These are phyloP conservation scores for Drosophila merina DNA, from an alignment of 2,888 invertebrate genomes.

Conservation along the genomic window DNA sequence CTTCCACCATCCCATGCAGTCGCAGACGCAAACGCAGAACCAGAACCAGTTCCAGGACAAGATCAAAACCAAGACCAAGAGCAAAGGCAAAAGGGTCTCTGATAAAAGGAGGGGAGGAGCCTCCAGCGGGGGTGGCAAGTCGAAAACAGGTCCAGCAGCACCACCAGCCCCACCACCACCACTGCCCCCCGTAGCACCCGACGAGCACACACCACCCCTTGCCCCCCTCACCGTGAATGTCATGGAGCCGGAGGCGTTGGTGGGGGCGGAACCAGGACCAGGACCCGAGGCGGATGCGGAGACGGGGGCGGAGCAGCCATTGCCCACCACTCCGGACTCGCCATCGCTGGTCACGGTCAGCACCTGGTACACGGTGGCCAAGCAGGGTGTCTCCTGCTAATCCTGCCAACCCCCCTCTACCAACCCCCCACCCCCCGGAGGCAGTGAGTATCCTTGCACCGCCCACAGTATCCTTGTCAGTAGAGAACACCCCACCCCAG, in stretches of 20 bases:
- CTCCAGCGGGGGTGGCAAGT: not conserved
- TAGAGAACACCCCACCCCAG: not conserved
- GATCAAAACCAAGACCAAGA: slow-evolving; percentile 27
- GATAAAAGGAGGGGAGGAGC: not conserved
- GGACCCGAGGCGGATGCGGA: slow-evolving; percentile 13
- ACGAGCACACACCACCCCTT: slow-evolving; percentile 31
- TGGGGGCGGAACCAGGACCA: slow-evolving; percentile 7
- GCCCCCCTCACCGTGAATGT: slow-evolving; percentile 20
- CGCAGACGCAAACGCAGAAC: slow-evolving; percentile 29
- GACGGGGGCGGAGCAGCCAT: slow-evolving; percentile 21
- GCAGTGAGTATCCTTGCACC: slow-evolving; percentile 45
- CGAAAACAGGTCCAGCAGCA: slow-evolving; percentile 20
- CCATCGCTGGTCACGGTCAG: slow-evolving; percentile 84
- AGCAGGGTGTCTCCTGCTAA: slow-evolving; percentile 84
- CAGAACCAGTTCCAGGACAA: slow-evolving; percentile 4
- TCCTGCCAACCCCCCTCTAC: not conserved
- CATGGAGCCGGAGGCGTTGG: slow-evolving; percentile 2
- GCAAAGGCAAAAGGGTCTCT: slow-evolving; percentile 11
- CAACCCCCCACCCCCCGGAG: not conserved
- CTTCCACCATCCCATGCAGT: slow-evolving; percentile 80
- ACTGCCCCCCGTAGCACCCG: slow-evolving; percentile 10
- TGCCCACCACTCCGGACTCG: slow-evolving; percentile 80
- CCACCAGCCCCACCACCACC: slow-evolving; percentile 18
- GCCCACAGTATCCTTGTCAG: not conserved
- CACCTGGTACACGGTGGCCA: slow-evolving; percentile 84